Evolutionary conservation across 2,113 vertebrate genomes (phyloP).

Genomic region (Lontra canadensis): DNA sequence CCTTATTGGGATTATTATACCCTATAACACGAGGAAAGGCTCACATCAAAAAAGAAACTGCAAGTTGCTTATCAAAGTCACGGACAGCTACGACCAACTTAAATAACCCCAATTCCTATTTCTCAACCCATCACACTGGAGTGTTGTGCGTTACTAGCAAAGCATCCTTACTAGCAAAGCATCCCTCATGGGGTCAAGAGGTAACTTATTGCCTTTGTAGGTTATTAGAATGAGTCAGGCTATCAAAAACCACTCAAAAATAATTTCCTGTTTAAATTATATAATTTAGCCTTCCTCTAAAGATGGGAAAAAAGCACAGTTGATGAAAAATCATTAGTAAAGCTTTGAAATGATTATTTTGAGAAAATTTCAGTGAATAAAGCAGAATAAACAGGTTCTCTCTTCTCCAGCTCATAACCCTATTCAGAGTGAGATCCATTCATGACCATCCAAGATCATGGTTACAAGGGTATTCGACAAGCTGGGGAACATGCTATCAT

Average conservation of each 20-base stretch:
- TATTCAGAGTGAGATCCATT: background rate
- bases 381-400: background rate
- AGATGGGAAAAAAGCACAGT: constrained; percentile 22
- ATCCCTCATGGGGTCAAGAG: background rate
- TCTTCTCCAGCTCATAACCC: background rate
- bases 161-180: constrained; percentile 29
- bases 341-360: constrained; percentile 60
- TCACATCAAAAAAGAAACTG: background rate
- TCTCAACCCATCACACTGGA: background rate
- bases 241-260: constrained; percentile 50
- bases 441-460: background rate
- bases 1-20: background rate
- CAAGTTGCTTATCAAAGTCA: background rate
- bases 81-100: background rate
- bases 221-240: background rate
- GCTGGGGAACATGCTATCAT: background rate
- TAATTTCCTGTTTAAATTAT: constrained; percentile 44
- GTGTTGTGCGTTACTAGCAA: background rate
- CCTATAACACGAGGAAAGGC: background rate
- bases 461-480: background rate
- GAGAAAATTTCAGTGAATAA: constrained; percentile 36
- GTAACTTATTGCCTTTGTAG: background rate
- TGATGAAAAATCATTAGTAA: constrained; percentile 36
- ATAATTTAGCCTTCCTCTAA: background rate
- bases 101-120: background rate